These are phyloP conservation scores for Pentalonia nigronervosa DNA, from an alignment of 1,140 invertebrate genomes.

Conservation along the genomic window DNA sequence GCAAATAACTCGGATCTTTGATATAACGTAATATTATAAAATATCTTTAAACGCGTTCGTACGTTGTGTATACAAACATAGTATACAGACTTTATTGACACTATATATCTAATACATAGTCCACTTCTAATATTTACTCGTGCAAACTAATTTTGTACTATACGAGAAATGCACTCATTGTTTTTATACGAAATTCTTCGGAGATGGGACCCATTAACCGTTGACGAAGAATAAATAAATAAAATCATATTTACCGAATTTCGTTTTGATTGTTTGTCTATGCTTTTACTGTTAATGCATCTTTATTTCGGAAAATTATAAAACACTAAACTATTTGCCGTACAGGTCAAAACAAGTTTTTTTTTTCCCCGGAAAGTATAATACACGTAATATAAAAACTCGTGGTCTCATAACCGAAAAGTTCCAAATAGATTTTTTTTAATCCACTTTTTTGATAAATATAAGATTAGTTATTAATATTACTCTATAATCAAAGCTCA, in stretches of 20 bases:
- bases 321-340: neutral
- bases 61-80: neutral
- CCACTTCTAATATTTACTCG: neutral
- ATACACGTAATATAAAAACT: neutral
- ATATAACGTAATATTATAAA: neutral
- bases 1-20: neutral
- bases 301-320: neutral
- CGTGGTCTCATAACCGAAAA: no score
- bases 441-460: no score
- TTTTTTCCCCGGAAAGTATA: neutral
- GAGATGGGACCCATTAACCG: neutral
- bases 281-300: neutral
- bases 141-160: no score
- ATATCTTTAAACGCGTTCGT: neutral
- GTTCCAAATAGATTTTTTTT: no score
- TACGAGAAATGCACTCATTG: neutral
- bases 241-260: neutral
- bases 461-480: no score
- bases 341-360: neutral
- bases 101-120: neutral
- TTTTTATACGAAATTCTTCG: neutral
- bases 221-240: neutral
- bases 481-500: no score
- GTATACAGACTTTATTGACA: neutral
- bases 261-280: neutral